A percentile compares a stretch with the other conserved stretches of the same genome.
These are phyloP conservation scores for Phataginus tricuspis DNA, from an alignment of 2,797 vertebrate species.

Conservation along the genomic window DNA sequence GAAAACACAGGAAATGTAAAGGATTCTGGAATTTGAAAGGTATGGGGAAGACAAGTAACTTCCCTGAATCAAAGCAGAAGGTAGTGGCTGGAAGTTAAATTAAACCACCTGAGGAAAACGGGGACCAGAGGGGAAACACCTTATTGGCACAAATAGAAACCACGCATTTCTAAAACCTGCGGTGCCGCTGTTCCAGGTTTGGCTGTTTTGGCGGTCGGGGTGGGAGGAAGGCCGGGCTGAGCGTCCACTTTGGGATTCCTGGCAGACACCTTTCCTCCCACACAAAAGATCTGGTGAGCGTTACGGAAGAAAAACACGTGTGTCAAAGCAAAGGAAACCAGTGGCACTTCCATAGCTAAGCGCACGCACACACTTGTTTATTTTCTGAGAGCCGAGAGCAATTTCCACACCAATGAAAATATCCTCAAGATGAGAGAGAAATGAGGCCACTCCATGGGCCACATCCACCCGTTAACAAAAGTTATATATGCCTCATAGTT, in stretches of 20 bases:
- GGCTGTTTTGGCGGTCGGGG: conserved; percentile 81
- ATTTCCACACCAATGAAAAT: neutral
- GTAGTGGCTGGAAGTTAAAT: conserved; percentile 80
- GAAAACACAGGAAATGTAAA: conserved; percentile 81
- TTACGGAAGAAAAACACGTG: conserved; percentile 66
- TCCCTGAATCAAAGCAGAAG: conserved; percentile 75
- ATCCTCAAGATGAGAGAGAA: neutral
- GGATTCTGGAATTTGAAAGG: conserved; percentile 83
- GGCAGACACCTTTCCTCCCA: conserved; percentile 76
- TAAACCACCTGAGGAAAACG: conserved; percentile 85
- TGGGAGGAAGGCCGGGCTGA: conserved; percentile 50
- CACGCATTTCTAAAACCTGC: conserved; percentile 79
- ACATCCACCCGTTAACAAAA: neutral
- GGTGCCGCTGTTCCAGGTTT: conserved; percentile 76
- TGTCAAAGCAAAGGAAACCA: conserved; percentile 62
- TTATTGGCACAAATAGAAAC: conserved; percentile 81
- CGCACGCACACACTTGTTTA: neutral
- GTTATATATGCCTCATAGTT: neutral
- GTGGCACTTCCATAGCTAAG: neutral
- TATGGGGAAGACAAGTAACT: conserved; percentile 74
- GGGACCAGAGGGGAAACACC: conserved; percentile 58
- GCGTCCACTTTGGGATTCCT: conserved; percentile 72
- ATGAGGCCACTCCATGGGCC: neutral
- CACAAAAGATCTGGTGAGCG: conserved; percentile 48
- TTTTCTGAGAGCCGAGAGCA: neutral